Evolutionary conservation across 2,797 vertebrate genomes (phyloP).

Genomic region (Squalus acanthias): DNA sequence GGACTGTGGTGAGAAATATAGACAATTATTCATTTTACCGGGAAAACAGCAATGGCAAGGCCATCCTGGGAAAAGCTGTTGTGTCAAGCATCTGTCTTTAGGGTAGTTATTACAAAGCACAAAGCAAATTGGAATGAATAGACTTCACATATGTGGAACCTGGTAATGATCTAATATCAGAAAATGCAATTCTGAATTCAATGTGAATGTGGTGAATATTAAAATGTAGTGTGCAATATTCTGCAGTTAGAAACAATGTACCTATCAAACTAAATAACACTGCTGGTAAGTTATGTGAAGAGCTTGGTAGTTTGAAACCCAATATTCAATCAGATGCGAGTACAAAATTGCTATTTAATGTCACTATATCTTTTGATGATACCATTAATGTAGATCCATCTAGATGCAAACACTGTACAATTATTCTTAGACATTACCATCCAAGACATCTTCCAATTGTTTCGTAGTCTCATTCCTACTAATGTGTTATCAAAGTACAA

Average conservation of each 20-base stretch:
- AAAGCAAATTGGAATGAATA: conserved; percentile 22
- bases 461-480: not conserved
- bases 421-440: conserved; percentile 18
- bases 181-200: not conserved
- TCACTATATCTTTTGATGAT: not conserved
- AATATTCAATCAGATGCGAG: conserved; percentile 18
- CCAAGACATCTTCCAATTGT: not conserved
- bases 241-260: not conserved
- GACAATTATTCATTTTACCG: not conserved
- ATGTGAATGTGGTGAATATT: not conserved
- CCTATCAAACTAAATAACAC: not conserved
- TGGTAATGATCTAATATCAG: conserved; percentile 7
- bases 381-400: not conserved
- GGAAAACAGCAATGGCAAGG: not conserved
- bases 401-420: not conserved
- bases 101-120: not conserved
- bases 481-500: not conserved
- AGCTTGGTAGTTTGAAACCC: not conserved
- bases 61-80: not conserved
- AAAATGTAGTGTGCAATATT: not conserved
- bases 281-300: not conserved
- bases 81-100: not conserved
- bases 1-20: not conserved
- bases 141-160: not conserved
- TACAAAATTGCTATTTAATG: conserved; percentile 30